Percentiles rank a stretch among this genome's conserved stretches.
Conservation (phyloP, 2,113 vertebrate species). For the Hemicordylus capensis region DNA sequence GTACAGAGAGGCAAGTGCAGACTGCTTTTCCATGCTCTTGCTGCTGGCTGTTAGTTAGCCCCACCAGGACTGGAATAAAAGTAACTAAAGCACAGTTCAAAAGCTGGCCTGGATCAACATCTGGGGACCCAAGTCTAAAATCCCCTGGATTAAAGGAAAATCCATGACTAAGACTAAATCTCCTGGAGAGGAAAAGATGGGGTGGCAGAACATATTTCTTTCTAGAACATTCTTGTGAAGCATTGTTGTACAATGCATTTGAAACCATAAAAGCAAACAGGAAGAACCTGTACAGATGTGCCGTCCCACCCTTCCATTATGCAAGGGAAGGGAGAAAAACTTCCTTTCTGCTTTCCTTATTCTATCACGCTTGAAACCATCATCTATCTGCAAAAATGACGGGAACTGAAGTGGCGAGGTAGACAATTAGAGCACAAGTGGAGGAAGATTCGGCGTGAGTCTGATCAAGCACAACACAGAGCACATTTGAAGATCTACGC, state of each 20-base stretch:
- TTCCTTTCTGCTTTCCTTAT: not conserved
- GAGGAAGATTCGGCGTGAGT: no score
- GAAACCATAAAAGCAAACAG: not conserved
- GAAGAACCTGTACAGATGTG: not conserved
- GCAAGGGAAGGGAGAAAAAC: not conserved
- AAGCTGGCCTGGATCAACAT: no score
- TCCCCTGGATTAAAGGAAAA: not conserved
- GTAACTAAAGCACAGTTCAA: no score
- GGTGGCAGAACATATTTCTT: not conserved
- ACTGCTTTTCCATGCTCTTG: no score
- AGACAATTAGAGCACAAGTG: no score
- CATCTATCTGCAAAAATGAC: not conserved
- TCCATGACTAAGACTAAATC: not conserved
- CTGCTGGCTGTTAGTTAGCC: no score
- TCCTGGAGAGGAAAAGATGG: not conserved
- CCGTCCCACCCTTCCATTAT: not conserved
- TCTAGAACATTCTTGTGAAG: not conserved
- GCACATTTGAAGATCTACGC: no score
- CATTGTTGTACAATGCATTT: not conserved
- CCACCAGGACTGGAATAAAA: no score
- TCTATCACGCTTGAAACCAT: not conserved
- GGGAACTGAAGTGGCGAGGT: no score
- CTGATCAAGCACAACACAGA: no score
- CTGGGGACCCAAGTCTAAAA: no score
- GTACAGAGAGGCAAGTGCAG: no score